Conservation (phyloP, 2,888 invertebrate species). For the Drepana falcataria region DNA sequence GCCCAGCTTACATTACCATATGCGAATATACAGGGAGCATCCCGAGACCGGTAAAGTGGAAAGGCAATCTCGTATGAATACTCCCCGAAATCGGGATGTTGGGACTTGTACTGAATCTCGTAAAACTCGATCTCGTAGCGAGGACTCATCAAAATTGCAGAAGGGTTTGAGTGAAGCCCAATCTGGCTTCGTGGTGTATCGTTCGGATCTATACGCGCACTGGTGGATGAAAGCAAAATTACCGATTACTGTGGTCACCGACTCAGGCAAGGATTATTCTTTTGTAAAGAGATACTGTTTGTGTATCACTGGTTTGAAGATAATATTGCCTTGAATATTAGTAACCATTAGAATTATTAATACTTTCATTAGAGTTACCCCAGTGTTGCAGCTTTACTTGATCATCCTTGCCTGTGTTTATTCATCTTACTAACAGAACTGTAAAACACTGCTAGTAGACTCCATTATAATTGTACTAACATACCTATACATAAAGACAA, state of each 20-base stretch:
- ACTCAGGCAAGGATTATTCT: constrained; percentile 80
- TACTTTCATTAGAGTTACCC: constrained; percentile 70
- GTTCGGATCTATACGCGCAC: constrained; percentile 92
- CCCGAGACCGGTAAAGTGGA: constrained; percentile 33
- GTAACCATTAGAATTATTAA: constrained; percentile 68
- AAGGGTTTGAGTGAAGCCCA: constrained; percentile 59
- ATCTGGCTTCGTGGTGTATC: constrained; percentile 81
- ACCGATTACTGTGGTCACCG: constrained; percentile 81
- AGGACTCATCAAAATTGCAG: constrained; percentile 67
- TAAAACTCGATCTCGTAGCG: constrained; percentile 67
- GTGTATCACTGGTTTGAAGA: constrained; percentile 76
- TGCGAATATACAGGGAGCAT: constrained; percentile 69
- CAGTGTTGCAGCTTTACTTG: constrained; percentile 78
- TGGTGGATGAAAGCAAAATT: constrained; percentile 95
- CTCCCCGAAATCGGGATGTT: constrained; percentile 55
- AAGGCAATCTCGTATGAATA: constrained; percentile 51
- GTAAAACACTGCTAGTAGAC: constrained; percentile 64
- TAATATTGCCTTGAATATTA: constrained; percentile 76
- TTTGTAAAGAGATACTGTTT: constrained; percentile 77
- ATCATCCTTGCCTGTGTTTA: constrained; percentile 80
- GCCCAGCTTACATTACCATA: constrained; percentile 72
- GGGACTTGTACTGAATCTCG: constrained; percentile 37
- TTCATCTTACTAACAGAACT: constrained; percentile 68
- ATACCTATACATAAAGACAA: constrained; percentile 33
- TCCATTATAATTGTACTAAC: constrained; percentile 60